Evolutionary conservation across 2,797 vertebrate genomes (phyloP), one percentile per base, ranked within the genome.

Genomic region (Echiichthys vipera): DNA sequence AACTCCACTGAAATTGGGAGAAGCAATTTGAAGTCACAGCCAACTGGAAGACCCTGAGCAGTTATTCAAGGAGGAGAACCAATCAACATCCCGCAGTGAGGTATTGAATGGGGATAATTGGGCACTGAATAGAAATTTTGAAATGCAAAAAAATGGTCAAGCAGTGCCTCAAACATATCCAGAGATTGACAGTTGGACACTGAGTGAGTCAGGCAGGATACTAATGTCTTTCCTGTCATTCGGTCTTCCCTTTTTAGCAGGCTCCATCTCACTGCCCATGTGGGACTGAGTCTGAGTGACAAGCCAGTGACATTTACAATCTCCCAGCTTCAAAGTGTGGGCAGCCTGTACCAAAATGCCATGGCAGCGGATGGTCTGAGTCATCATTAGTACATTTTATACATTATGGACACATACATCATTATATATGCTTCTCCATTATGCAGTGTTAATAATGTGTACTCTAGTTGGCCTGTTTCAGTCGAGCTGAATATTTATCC

Each of bases 281-380:
- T 96, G 95, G 90, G 93, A 95, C 84, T 93, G 94, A 79, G 96
- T 59, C 95, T 97, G 87, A 89, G 74, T 89, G 92, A 92, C 90
- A 92, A 81, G 84, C 80, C 76, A 29, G 81, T 92, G 91, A 92
- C 90, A 92, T 92, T 92, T 91, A 88, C 87, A 89, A 83, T 91
- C 83, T 85, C 87, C 74, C 75, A 47, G 77, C 69, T 68, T 74
- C 63, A 67, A 79, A 86, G 85, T 81, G 89, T 84, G 82, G 75
- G 77, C 79, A 61, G 73, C 36, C 54, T n/a, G 45, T 74, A 65
- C 79, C 59, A 45, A 81, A 87, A 78, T 74, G 37, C 17, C 36
- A 78, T 42, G 12, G 29, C 71, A 22, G 42, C 22, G 85, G 69
- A 80, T 42, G 40, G 71, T 71, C 59, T 54, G 45, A 74, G 50